Evolutionary conservation across 2,888 invertebrate genomes (phyloP).

Genomic region (Hecatera dysodea): DNA sequence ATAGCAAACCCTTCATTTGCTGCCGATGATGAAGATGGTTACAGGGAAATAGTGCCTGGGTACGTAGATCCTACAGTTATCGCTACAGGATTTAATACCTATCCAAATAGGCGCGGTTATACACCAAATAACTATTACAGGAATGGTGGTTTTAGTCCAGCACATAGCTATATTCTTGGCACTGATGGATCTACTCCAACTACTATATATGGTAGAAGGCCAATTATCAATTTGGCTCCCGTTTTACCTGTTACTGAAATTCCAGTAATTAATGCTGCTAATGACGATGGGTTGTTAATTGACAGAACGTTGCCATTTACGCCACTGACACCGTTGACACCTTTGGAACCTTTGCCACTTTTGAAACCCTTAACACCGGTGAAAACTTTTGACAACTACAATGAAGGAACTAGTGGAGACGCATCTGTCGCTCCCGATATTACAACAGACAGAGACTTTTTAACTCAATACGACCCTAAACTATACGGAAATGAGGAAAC

Average conservation of each 20-base stretch:
- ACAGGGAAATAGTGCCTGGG: background rate
- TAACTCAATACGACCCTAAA: background rate
- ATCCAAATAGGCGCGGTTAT: background rate
- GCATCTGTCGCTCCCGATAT: background rate
- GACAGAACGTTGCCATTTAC: conserved; percentile 1
- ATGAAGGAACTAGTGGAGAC: conserved; percentile 4
- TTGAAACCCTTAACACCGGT: background rate
- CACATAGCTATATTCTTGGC: background rate
- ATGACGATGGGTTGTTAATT: background rate
- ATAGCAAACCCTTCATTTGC: conserved; percentile 9
- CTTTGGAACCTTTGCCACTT: background rate
- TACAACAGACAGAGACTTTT: background rate
- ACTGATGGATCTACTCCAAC: conserved; percentile 10
- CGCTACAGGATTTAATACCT: background rate
- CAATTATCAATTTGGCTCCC: background rate
- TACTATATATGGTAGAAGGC: conserved; percentile 16
- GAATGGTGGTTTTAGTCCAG: background rate
- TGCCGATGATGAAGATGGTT: background rate
- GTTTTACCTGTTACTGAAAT: background rate
- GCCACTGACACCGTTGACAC: background rate
- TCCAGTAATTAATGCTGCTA: background rate
- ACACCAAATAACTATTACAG: background rate
- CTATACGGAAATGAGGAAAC: background rate
- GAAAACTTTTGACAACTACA: background rate
- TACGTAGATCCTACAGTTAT: background rate